These are phyloP conservation scores for Entomobrya multifasciata DNA, from an alignment of 2,888 invertebrate species.

Conservation along the genomic window DNA sequence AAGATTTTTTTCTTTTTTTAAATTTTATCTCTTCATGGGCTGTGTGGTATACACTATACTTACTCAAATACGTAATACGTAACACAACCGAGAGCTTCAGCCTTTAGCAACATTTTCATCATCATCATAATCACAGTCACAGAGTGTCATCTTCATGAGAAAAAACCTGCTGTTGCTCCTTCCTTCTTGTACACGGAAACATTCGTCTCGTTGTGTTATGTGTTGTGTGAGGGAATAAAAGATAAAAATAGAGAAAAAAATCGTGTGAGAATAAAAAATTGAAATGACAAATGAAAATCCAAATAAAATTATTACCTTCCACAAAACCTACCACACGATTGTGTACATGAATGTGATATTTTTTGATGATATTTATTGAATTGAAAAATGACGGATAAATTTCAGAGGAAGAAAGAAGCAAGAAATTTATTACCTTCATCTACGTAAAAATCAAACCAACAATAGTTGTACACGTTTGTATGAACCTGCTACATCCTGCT, in stretches of 20 bases:
- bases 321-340: constrained; percentile 31
- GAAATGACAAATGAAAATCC: constrained; percentile 71
- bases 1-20: constrained; percentile 32
- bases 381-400: constrained; percentile 71
- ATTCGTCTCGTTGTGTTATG: too few relatives aligned
- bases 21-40: constrained; percentile 41
- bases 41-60: not conserved
- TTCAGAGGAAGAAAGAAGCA: constrained; percentile 45
- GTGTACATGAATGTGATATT: not conserved
- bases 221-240: constrained; percentile 35
- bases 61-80: not conserved
- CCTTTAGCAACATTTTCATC: constrained; percentile 54
- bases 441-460: constrained; percentile 45
- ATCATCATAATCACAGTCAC: constrained; percentile 41
- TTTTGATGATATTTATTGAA: constrained; percentile 47
- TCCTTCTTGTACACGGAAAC: not conserved
- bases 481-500: constrained; percentile 44
- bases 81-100: not conserved
- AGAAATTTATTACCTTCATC: constrained; percentile 62
- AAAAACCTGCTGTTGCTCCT: constrained; percentile 67
- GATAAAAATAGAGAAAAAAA: constrained; percentile 55
- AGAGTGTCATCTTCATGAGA: constrained; percentile 53
- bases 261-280: constrained; percentile 55
- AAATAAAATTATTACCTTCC: constrained; percentile 67
- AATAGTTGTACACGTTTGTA: constrained; percentile 12